Evolutionary conservation across 2,113 vertebrate genomes (phyloP).

Genomic region (Toxotes chatareus): DNA sequence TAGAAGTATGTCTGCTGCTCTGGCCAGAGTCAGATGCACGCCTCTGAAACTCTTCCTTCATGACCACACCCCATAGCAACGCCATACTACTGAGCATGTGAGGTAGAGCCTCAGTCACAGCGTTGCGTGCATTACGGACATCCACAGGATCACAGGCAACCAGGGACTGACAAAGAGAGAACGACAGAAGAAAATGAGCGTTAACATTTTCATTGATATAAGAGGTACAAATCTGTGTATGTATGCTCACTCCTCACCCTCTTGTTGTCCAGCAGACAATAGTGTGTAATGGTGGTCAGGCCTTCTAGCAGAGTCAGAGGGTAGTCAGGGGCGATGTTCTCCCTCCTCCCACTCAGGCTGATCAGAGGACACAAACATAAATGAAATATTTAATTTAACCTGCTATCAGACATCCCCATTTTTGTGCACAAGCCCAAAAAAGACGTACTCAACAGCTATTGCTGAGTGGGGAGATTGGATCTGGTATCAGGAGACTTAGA

Average conservation of each 20-base stretch:
- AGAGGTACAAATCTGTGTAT: not conserved
- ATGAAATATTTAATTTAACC: not conserved
- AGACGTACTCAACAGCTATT: too few relatives aligned
- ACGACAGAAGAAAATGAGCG: not conserved
- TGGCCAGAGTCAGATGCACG: conserved; percentile 85
- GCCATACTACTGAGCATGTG: conserved; percentile 90
- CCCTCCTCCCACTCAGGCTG: conserved; percentile 87
- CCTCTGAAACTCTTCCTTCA: conserved; percentile 87
- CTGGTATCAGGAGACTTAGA: too few relatives aligned
- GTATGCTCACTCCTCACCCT: conserved; percentile 82
- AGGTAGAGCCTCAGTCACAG: conserved; percentile 92
- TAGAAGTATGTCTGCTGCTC: conserved; percentile 85
- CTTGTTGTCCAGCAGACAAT: conserved; percentile 93
- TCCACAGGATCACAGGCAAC: conserved; percentile 85
- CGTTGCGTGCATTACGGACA: conserved; percentile 91
- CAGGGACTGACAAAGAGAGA: conserved; percentile 74
- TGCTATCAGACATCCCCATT: not conserved
- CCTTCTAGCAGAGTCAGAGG: conserved; percentile 95
- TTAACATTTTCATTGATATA: not conserved
- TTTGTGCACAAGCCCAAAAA: not conserved
- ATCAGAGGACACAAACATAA: conserved; percentile 35
- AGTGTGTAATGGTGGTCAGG: conserved; percentile 93
- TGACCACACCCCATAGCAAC: conserved; percentile 91
- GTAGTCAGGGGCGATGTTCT: conserved; percentile 96
- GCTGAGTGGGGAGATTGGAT: too few relatives aligned